phyloP scores from a whole-genome alignment of 2,113 vertebrate species.

The Puffinus mauretanicus region DNA sequence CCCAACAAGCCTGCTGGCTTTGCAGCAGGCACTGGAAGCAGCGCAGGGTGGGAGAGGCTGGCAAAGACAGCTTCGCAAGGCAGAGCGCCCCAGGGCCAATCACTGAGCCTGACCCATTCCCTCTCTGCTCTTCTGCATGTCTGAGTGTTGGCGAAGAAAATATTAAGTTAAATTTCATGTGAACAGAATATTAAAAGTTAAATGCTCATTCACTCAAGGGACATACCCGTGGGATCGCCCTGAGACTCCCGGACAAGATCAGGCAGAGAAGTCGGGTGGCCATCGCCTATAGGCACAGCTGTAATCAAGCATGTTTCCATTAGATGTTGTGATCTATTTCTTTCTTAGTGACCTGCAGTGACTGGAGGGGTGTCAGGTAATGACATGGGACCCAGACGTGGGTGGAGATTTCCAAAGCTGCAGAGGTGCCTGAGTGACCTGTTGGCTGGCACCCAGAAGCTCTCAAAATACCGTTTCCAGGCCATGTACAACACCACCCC shows the following conservation, averaged over 20 bases:
- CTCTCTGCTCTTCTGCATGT: background rate
- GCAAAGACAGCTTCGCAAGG: background rate
- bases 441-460: background rate
- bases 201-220: too few species aligned
- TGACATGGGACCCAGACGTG: background rate
- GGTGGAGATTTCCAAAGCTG: background rate
- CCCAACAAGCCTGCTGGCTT: too few species aligned
- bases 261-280: rapidly evolving
- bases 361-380: background rate
- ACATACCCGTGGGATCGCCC: background rate
- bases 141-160: background rate
- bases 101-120: background rate
- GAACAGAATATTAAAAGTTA: background rate
- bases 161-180: background rate
- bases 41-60: too few species aligned
- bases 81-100: background rate
- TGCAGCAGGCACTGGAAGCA: background rate
- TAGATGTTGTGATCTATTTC: background rate
- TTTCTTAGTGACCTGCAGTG: background rate
- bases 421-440: too few species aligned
- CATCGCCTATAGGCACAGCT: background rate
- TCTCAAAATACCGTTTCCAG: background rate
- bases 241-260: background rate
- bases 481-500: background rate
- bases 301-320: background rate